These are phyloP conservation scores for Nomada fucata DNA, from an alignment of 2,888 invertebrate species.

Conservation along the genomic window DNA sequence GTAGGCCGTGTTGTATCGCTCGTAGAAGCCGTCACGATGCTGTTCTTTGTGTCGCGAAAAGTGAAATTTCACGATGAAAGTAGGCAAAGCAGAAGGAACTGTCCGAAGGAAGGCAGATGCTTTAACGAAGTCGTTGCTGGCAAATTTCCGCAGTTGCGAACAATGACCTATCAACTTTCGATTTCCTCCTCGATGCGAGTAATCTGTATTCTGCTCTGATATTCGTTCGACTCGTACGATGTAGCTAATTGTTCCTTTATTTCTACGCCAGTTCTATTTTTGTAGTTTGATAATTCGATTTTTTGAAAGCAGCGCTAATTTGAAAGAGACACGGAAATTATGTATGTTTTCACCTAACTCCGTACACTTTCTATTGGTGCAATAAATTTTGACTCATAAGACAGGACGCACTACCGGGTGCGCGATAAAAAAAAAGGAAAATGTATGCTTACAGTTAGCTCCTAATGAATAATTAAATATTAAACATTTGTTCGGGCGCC, in stretches of 20 bases:
- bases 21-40: conserved; percentile 13
- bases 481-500: conserved; percentile 4
- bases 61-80: conserved; percentile 79
- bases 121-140: conserved; percentile 14
- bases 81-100: conserved; percentile 63
- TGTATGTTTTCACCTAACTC: conserved; percentile 7
- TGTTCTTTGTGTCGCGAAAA: conserved; percentile 73
- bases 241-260: background rate
- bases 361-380: conserved; percentile 78
- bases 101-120: conserved; percentile 30
- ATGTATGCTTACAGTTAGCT: background rate
- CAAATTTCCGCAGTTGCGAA: background rate
- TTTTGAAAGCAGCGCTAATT: background rate
- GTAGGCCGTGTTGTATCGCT: conserved; percentile 35
- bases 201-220: background rate
- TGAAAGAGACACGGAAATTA: background rate
- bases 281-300: background rate
- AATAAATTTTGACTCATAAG: conserved; percentile 68
- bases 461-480: conserved; percentile 9
- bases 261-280: background rate
- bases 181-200: conserved; percentile 31
- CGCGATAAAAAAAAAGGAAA: conserved; percentile 32
- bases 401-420: conserved; percentile 52
- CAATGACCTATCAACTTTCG: conserved; percentile 31
- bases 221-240: background rate